A percentile compares a stretch with the other conserved stretches of the same genome.
phyloP scores from a whole-genome alignment of 53 echinoderm and acorn worm species.

The Mesocentrotus franciscanus region DNA sequence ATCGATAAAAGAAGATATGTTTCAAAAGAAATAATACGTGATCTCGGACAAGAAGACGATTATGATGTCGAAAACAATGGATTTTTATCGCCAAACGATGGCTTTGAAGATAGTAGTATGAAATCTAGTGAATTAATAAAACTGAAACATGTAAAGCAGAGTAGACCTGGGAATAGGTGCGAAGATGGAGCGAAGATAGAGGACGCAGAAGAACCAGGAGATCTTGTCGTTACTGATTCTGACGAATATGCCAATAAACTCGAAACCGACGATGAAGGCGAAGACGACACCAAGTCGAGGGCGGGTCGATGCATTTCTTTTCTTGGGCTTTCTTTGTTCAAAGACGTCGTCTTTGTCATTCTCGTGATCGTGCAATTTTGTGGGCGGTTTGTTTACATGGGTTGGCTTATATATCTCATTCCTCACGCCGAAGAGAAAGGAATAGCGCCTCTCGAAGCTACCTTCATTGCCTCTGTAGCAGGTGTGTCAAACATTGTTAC shows the following conservation, averaged over 20 bases:
- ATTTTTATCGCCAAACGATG: neutral
- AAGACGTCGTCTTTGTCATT: slow-evolving; percentile 75
- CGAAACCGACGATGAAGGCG: neutral
- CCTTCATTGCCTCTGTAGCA: slow-evolving; percentile 89
- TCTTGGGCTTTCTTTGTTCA: slow-evolving; percentile 80
- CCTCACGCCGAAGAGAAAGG: slow-evolving; percentile 93
- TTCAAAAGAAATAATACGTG: slow-evolving; percentile 46
- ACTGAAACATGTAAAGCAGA: neutral
- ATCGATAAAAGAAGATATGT: slow-evolving; percentile 9
- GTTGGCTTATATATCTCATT: slow-evolving; percentile 92
- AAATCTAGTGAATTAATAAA: neutral
- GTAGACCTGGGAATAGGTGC: neutral
- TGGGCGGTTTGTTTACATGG: slow-evolving; percentile 94
- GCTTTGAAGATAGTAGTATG: neutral
- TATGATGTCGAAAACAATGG: slow-evolving; percentile 1
- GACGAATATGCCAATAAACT: too few relatives aligned
- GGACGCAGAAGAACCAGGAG: neutral
- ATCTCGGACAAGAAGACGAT: slow-evolving; percentile 28
- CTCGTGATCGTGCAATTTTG: slow-evolving; percentile 89
- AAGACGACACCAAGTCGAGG: neutral
- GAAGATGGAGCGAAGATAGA: neutral
- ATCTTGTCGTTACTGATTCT: neutral
- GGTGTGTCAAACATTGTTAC: slow-evolving; percentile 90
- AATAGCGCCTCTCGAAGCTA: slow-evolving; percentile 79
- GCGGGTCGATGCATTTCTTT: slow-evolving; percentile 9